Base-by-base conservation (phyloP, 1,140 invertebrate genomes). In the Cyclargus thomasi region DNA sequence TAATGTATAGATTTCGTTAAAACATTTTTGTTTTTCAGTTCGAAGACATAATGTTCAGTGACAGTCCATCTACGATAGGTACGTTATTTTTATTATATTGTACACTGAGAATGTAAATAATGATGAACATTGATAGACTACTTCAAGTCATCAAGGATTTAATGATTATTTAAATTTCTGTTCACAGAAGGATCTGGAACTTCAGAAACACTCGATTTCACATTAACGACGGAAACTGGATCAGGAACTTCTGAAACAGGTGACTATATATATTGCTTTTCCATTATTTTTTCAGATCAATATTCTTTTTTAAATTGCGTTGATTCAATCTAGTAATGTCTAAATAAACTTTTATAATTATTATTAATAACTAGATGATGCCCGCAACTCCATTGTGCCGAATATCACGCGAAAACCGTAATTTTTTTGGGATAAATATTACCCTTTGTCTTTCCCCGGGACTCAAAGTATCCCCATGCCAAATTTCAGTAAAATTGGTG, bases 11-110 rank as follows among this genome's bases (percentile, higher is more conserved):
- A n/a, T n/a, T n/a, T n/a, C n/a, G n/a, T n/a, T 29, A 36, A 29
- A 18, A 18, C 35, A 29, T 39, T 53, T 39, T 4, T 81, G 89
- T 2, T 11, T 85, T 91, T 8, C 82, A 91, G 59, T 73, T 83
- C 0, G 10, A 8, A 29, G 91, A 94, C 7, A 80, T 91, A 5
- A 95, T 95, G 94, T 82, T 92, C 47, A 93, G 94, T 73, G 94
- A 95, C 72, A 80, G 86, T 35, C 74, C 84, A 10, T 72, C 64
- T 65, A 81, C 75, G 47, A 36, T 59, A 10, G 88, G 85, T 62
- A 85, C 75, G 65, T 53, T 64, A 70, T 22, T 21, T 22, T 23
- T 17, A 23, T n/a, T 11, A 21, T 62, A 14, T 62, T 62, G 16
- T 23, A 23, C 16, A 62, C n/a, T n/a, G n/a, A n/a, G n/a, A 29